Evolutionary conservation across 2,888 invertebrate genomes (phyloP).

Genomic region (Tetheella fluctuosa): DNA sequence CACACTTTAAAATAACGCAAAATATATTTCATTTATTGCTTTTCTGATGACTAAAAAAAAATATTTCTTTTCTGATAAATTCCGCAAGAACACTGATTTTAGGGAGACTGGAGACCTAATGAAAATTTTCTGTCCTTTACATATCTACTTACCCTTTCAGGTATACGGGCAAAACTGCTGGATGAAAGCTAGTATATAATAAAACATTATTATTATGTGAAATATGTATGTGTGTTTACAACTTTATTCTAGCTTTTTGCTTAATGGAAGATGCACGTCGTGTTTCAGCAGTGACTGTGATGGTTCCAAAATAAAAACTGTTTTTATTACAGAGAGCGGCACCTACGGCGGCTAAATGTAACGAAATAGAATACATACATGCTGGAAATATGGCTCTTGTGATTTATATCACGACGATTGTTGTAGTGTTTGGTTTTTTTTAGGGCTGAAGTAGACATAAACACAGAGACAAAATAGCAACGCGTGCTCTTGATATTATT

Average conservation of each 20-base stretch:
- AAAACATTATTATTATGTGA: not conserved
- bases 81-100: too few species aligned
- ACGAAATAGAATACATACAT: conserved; percentile 8
- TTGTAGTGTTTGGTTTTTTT: conserved; percentile 6
- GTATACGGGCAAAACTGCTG: too few species aligned
- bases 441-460: not conserved
- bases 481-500: not conserved
- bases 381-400: conserved; percentile 2
- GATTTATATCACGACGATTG: conserved; percentile 19
- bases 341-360: not conserved
- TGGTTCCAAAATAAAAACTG: conserved; percentile 22
- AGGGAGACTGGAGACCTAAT: too few species aligned
- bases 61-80: too few species aligned
- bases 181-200: too few species aligned
- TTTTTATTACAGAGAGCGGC: conserved; percentile 19
- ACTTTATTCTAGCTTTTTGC: conserved; percentile 21
- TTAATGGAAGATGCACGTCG: conserved; percentile 30
- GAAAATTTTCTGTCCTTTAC: too few species aligned
- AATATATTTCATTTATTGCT: too few species aligned
- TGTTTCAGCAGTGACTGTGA: conserved; percentile 21
- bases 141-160: too few species aligned
- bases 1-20: too few species aligned
- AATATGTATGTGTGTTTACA: conserved; percentile 10
- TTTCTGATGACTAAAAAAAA: too few species aligned
- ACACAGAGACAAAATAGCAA: not conserved